These are phyloP conservation scores for Choloepus hoffmanni DNA, from an alignment of 2,113 vertebrate genomes.

Conservation along the genomic window DNA sequence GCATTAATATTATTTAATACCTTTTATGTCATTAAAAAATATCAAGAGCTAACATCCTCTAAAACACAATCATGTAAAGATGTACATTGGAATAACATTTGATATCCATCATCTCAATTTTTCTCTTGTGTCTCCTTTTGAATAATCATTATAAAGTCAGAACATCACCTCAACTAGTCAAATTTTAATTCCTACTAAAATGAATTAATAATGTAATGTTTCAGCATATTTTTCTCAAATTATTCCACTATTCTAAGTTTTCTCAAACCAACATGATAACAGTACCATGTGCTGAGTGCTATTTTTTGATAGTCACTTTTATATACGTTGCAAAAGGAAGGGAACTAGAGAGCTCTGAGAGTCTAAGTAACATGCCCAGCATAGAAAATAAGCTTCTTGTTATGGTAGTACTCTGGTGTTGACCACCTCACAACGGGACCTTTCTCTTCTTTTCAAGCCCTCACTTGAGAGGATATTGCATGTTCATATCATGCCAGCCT, in stretches of 20 bases:
- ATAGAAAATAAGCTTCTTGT: background rate
- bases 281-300: fast-evolving
- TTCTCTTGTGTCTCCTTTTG: background rate
- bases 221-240: background rate
- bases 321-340: fast-evolving
- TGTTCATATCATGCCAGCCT: background rate
- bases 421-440: background rate
- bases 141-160: background rate
- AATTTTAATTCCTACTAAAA: background rate
- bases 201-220: background rate
- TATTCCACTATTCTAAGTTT: background rate
- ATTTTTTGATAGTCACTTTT: fast-evolving
- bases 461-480: background rate
- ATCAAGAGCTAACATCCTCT: background rate
- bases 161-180: background rate
- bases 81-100: background rate
- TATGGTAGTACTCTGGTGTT: background rate
- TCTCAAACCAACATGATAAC: background rate
- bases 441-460: too few species aligned
- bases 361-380: fast-evolving
- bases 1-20: slow-evolving; percentile 7
- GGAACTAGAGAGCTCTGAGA: background rate
- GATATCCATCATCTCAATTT: background rate
- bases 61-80: background rate
- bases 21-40: background rate